These are phyloP conservation scores for Adineta ricciae DNA, from an alignment of 2,888 invertebrate genomes.

Conservation along the genomic window DNA sequence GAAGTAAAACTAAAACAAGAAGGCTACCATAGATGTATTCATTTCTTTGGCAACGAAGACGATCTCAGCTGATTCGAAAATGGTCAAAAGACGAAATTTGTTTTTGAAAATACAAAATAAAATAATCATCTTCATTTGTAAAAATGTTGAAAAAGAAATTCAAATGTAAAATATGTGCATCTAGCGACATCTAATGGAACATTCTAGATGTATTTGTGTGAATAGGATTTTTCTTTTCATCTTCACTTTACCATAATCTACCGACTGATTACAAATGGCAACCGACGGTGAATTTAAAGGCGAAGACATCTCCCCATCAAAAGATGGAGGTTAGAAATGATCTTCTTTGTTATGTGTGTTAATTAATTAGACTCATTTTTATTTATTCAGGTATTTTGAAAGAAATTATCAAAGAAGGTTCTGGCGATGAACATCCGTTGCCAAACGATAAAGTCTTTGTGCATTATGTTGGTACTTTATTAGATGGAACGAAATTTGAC, in stretches of 20 bases:
- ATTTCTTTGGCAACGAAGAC: neutral
- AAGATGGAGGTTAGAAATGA: slow-evolving; percentile 68
- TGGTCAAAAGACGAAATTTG: neutral
- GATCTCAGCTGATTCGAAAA: neutral
- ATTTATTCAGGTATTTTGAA: slow-evolving; percentile 34
- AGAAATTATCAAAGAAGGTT: slow-evolving; percentile 58
- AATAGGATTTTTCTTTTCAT: neutral
- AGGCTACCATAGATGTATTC: neutral
- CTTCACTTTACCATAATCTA: neutral
- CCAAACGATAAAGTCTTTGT: slow-evolving; percentile 64
- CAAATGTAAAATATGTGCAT: neutral
- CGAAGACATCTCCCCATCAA: slow-evolving; percentile 58
- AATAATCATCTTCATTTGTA: neutral
- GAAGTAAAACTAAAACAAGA: neutral
- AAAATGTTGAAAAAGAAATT: neutral
- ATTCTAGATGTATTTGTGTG: neutral
- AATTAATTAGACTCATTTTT: too few species aligned
- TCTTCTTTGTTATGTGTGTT: slow-evolving; percentile 54
- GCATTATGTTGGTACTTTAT: slow-evolving; percentile 78
- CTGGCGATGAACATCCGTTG: slow-evolving; percentile 61
- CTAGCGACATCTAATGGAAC: neutral
- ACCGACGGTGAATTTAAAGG: neutral
- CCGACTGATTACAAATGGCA: neutral
- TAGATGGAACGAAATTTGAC: slow-evolving; percentile 79
- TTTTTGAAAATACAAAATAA: neutral